phyloP scores from a whole-genome alignment of 2,797 vertebrate species.

The Microctenopoma steveboyesi region DNA sequence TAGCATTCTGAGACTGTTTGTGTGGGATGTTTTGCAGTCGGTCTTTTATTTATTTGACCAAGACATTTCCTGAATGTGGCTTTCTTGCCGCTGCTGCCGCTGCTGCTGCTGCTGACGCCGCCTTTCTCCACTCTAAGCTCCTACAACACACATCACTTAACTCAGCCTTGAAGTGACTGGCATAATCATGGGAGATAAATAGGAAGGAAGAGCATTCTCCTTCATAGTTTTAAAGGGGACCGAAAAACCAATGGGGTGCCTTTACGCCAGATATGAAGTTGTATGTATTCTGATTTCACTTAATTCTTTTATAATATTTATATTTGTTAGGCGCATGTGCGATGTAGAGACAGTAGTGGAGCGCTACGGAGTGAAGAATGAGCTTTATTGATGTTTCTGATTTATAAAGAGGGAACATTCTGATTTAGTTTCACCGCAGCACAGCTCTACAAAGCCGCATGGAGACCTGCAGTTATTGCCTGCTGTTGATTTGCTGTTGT shows the following conservation, averaged over 20 bases:
- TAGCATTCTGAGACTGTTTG: slow-evolving; percentile 28
- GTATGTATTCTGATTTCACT: slow-evolving; percentile 64
- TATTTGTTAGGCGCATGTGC: slow-evolving; percentile 17
- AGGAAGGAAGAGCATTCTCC: slow-evolving; percentile 32
- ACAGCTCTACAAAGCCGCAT: slow-evolving; percentile 16
- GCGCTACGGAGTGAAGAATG: slow-evolving; percentile 29
- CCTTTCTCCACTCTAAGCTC: slow-evolving; percentile 53
- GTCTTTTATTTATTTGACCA: slow-evolving; percentile 19
- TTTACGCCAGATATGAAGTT: slow-evolving; percentile 56
- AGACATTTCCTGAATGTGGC: slow-evolving; percentile 23
- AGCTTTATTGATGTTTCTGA: slow-evolving; percentile 45
- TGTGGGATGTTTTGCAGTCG: slow-evolving; percentile 2
- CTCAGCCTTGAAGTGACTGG: slow-evolving; percentile 50
- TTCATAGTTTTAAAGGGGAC: slow-evolving; percentile 41
- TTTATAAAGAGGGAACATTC: slow-evolving; percentile 35
- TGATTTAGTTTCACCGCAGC: slow-evolving; percentile 18
- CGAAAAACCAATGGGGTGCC: slow-evolving; percentile 63
- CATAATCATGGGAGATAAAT: slow-evolving; percentile 35
- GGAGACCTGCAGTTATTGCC: slow-evolving; percentile 31
- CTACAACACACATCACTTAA: slow-evolving; percentile 44
- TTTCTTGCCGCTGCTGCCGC: neutral
- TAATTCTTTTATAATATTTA: slow-evolving; percentile 21
- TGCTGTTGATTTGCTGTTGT: slow-evolving; percentile 40
- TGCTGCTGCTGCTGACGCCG: neutral
- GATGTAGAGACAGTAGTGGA: slow-evolving; percentile 1